Evolutionary conservation across 2,113 vertebrate genomes (phyloP).

Genomic region (Sylvia atricapilla): DNA sequence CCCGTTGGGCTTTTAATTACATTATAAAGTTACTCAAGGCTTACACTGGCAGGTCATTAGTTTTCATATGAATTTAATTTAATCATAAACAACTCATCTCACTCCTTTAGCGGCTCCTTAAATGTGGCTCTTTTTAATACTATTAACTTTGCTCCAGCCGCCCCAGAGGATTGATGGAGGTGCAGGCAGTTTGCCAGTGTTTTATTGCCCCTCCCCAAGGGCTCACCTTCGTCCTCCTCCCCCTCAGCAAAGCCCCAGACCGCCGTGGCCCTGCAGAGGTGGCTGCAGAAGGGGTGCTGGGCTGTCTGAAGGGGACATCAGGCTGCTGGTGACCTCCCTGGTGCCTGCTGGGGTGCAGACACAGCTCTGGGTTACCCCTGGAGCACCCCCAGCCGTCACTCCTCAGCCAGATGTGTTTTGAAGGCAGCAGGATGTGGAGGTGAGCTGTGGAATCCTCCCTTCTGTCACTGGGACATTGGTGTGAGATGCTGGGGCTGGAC

Average conservation of each 20-base stretch:
- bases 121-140: neutral
- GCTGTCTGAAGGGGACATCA: neutral
- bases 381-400: neutral
- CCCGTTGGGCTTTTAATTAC: slow-evolving; percentile 35
- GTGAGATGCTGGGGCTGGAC: neutral
- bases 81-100: slow-evolving; percentile 55
- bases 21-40: slow-evolving; percentile 46
- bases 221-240: neutral
- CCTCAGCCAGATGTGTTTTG: neutral
- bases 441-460: neutral
- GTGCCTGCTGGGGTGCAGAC: neutral
- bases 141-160: neutral
- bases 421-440: neutral
- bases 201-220: neutral
- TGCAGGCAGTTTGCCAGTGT: neutral
- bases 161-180: neutral
- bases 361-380: neutral
- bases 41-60: slow-evolving; percentile 43
- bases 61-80: slow-evolving; percentile 55
- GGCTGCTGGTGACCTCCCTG: neutral
- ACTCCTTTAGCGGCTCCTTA: slow-evolving; percentile 43
- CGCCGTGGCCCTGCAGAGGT: accelerated
- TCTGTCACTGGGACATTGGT: accelerated
- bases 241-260: neutral
- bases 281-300: neutral